phyloP scores from a whole-genome alignment of 2,797 vertebrate species.

The Acanthurus lineatus region DNA sequence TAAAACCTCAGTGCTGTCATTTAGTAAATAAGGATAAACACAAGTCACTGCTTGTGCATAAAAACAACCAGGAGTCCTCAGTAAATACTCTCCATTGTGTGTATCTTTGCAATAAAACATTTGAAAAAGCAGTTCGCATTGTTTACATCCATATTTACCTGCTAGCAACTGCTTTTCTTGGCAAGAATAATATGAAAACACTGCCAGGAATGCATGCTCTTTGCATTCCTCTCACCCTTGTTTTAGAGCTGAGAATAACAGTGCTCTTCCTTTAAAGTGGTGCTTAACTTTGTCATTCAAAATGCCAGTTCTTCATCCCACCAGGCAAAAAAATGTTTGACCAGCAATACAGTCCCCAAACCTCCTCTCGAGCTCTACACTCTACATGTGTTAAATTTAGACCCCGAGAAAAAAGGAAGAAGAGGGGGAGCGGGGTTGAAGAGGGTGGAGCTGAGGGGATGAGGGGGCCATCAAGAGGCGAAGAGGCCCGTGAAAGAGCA shows the following conservation, averaged over 20 bases:
- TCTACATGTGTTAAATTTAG: conserved; percentile 58
- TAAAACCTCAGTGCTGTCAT: neutral
- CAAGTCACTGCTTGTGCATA: too few species aligned
- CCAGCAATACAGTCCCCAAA: conserved; percentile 36
- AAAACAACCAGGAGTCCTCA: too few species aligned
- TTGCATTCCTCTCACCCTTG: neutral
- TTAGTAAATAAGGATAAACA: neutral
- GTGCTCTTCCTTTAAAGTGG: neutral
- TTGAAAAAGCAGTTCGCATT: too few species aligned
- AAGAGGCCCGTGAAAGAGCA: conserved; percentile 71
- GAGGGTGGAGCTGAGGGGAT: conserved; percentile 21
- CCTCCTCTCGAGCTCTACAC: conserved; percentile 21
- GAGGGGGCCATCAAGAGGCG: conserved; percentile 65
- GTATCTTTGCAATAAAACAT: neutral
- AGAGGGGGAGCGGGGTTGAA: conserved; percentile 4
- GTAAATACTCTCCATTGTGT: neutral
- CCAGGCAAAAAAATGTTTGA: conserved; percentile 35
- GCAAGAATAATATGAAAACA: neutral
- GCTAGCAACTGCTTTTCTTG: neutral
- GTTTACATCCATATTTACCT: neutral
- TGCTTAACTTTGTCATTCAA: neutral
- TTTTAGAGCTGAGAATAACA: neutral
- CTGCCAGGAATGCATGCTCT: neutral
- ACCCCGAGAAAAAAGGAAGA: conserved; percentile 5
- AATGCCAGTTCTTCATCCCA: conserved; percentile 12